Evolutionary conservation across 1,140 invertebrate genomes (phyloP).

Genomic region (Caenorhabditis briggsae): DNA sequence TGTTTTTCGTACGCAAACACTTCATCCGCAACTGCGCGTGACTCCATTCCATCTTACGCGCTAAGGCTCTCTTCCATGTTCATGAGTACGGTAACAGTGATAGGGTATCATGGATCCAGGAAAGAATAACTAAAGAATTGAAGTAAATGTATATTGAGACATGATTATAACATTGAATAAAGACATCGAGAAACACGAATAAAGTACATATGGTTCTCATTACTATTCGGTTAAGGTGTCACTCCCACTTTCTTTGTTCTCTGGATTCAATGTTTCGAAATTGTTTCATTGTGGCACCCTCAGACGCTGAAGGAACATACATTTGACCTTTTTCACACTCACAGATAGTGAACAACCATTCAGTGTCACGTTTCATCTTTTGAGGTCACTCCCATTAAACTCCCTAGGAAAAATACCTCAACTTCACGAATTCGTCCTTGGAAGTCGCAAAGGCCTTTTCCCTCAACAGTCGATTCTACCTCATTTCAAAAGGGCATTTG

Average conservation of each 20-base stretch:
- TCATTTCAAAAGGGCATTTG: conserved; percentile 24
- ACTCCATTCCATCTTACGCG: not conserved
- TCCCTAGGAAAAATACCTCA: conserved; percentile 24
- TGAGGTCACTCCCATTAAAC: conserved; percentile 19
- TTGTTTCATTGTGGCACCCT: not conserved
- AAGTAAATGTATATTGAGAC: not conserved
- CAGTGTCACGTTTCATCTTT: not conserved
- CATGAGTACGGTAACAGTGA: not conserved
- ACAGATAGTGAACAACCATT: not conserved
- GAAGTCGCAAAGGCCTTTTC: conserved; percentile 48
- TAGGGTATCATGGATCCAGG: not conserved
- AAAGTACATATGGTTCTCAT: not conserved
- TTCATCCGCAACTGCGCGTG: not conserved
- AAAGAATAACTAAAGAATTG: not conserved
- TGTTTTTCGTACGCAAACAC: conserved; percentile 27
- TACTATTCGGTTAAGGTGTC: not conserved
- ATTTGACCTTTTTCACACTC: not conserved
- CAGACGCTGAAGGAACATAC: not conserved
- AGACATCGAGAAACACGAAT: not conserved
- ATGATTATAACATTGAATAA: not conserved
- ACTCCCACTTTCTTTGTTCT: conserved; percentile 18
- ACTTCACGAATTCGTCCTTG: conserved; percentile 43
- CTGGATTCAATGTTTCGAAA: not conserved
- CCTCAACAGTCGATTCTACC: conserved; percentile 30
- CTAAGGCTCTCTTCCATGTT: not conserved